Conservation (phyloP, 1,140 invertebrate species). For the Drosophila orena region DNA sequence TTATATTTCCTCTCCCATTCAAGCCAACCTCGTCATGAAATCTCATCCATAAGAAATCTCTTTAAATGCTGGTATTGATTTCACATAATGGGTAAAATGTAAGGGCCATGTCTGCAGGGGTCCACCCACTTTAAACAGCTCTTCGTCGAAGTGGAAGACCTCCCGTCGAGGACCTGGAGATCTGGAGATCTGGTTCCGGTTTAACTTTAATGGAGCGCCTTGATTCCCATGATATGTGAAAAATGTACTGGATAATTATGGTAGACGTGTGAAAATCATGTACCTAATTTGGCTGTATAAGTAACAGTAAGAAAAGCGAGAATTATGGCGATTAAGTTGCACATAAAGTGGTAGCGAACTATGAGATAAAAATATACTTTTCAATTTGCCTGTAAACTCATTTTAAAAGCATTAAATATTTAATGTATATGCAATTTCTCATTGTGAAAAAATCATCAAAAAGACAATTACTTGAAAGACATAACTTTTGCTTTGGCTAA, state of each 20-base stretch:
- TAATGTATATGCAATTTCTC: too few relatives aligned
- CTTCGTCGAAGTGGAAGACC: constrained; percentile 29
- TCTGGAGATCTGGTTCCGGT: constrained; percentile 21
- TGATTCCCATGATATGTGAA: constrained; percentile 18
- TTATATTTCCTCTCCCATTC: constrained; percentile 10
- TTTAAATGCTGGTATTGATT: constrained; percentile 75
- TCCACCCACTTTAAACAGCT: constrained; percentile 52
- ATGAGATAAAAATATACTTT: too few relatives aligned
- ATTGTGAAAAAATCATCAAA: neutral
- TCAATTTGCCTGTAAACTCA: too few relatives aligned
- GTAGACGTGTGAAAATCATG: constrained; percentile 12
- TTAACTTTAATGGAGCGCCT: constrained; percentile 14
- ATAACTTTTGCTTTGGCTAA: constrained; percentile 7
- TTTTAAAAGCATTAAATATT: too few relatives aligned
- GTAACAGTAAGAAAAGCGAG: neutral
- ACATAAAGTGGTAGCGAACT: too few relatives aligned
- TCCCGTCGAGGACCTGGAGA: constrained; percentile 27
- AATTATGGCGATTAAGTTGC: too few relatives aligned
- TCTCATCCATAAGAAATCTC: constrained; percentile 27
- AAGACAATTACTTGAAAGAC: neutral
- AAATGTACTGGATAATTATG: constrained; percentile 28
- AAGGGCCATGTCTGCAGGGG: constrained; percentile 38
- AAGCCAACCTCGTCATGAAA: constrained; percentile 5
- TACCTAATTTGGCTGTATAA: constrained; percentile 13
- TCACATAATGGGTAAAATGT: constrained; percentile 57